Base-by-base conservation (phyloP, 2,888 invertebrate species). In the Morpho deidamia region DNA sequence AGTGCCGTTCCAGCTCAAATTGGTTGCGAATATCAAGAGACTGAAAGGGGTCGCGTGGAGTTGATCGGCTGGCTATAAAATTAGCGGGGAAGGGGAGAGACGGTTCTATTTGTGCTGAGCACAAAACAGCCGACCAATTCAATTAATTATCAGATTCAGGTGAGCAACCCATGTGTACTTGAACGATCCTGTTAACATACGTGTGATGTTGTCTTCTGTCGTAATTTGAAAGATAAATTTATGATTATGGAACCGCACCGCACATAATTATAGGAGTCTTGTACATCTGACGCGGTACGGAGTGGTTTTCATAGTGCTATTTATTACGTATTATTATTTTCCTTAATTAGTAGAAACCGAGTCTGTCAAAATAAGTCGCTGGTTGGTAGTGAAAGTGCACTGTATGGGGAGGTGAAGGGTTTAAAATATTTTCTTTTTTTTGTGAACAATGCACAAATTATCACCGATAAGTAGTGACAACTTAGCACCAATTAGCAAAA, bases 61-160 rank as follows among this genome's bases (percentile, higher is more conserved):
- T 72, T 74, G 67, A 71, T 71, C 70, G 72, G 66, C 70, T 66
- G 63, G 72, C 68, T 65, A 65, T 63, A 65, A 68, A 61, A 71
- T 60, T 65, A 63, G 55, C 52, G 53, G 65, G 62, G 69, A 62
- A 47, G 64, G 55, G 78, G 78, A 78, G 78, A 62, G 74, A 67
- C 71, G 69, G 64, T 68, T 79, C 88, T 90, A 89, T 90, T 89
- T 89, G 80, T 76, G 88, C 81, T 67, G 81, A 78, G 74, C 81
- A 87, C 88, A 88, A 89, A 90, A 89, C 89, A 88, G 74, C 78
- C 79, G 83, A 83, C 84, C 78, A 76, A 81, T 82, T 86, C 85
- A 84, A 90, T 90, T 89, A 89, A 90, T 90, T 87, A 89, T 87
- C 76, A 83, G 86, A 89, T 90, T 89, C 88, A 89, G 83, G 88